These are phyloP conservation scores for Pampusana beccarii DNA, from an alignment of 2,113 vertebrate species.

Conservation along the genomic window DNA sequence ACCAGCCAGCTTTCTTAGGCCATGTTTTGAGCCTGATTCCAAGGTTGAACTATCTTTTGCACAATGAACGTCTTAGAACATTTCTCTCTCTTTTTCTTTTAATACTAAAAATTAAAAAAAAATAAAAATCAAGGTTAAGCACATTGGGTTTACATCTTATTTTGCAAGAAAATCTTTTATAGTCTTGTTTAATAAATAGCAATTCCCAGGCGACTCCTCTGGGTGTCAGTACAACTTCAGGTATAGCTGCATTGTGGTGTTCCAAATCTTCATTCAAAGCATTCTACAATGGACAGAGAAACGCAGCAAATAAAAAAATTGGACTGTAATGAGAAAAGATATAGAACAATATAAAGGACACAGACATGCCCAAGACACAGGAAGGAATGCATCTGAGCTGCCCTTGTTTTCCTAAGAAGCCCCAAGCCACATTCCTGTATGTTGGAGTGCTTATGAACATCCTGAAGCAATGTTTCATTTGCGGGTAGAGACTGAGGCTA, in stretches of 20 bases:
- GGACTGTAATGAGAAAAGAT: not conserved
- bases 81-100: not conserved
- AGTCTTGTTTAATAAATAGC: not conserved
- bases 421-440: not conserved
- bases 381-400: not conserved
- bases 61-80: not conserved
- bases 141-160: not conserved
- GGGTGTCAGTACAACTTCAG: slow-evolving; percentile 73
- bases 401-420: not conserved
- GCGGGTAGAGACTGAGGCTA: not conserved
- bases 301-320: not conserved
- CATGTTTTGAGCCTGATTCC: not conserved
- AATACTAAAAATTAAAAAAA: too few species aligned
- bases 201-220: slow-evolving; percentile 45
- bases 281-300: not conserved
- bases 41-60: not conserved
- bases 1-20: not conserved
- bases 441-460: not conserved
- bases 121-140: not conserved
- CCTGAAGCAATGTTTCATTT: not conserved
- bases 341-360: not conserved
- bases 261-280: not conserved
- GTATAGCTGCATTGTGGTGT: not conserved
- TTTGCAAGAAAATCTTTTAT: not conserved
- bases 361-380: not conserved